Base-by-base conservation (phyloP, 2,888 invertebrate genomes). In the Eupeodes latifasciatus region DNA sequence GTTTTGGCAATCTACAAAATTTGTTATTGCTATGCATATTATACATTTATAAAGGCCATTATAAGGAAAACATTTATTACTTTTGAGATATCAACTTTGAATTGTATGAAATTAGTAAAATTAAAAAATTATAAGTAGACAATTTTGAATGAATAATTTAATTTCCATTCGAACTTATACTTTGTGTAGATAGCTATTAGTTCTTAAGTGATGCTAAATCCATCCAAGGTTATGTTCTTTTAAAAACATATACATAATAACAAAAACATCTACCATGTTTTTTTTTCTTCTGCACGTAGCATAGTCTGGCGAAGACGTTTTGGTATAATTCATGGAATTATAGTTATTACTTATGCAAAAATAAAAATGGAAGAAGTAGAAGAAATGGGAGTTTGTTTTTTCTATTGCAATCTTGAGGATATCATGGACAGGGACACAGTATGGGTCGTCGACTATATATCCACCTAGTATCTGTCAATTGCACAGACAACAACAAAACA, bases 321-420 rank as follows among this genome's bases (percentile, higher is more conserved):
- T n/a, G 14, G 40, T 40, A 9, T 34, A 59, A 2, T 59, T 34
- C 7, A 5, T 34, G 7, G 14, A 57, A 34, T 59, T 59, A 34
- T 34, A 4, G 4, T 14, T 59, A 27, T 59, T 59, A 34, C n/a
- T 59, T 36, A 34, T 59, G 34, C 12, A 27, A 34, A 7, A 34
- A n/a, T 14, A 57, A 27, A 34, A 9, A 40, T 40, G 5, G 40
- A 40, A 9, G 40, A 40, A 40, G 9, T 40, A 40, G 40, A 9
- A 40, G 40, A 40, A 40, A 40, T 14, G 34, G 4, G 9, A 5
- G 1, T 59, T 36, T 59, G 7, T 1, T 55, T 72, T 64, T 64
- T 49, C 11, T 2, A 64, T 74, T 66, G 40, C 66, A 66, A 44
- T 40, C 57, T 75, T 75, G 74, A 59, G 49, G 66, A 27, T 27